Evolutionary conservation across 2,888 invertebrate genomes (phyloP), one percentile per base, ranked within the genome.

Genomic region (Abrostola triplasia): DNA sequence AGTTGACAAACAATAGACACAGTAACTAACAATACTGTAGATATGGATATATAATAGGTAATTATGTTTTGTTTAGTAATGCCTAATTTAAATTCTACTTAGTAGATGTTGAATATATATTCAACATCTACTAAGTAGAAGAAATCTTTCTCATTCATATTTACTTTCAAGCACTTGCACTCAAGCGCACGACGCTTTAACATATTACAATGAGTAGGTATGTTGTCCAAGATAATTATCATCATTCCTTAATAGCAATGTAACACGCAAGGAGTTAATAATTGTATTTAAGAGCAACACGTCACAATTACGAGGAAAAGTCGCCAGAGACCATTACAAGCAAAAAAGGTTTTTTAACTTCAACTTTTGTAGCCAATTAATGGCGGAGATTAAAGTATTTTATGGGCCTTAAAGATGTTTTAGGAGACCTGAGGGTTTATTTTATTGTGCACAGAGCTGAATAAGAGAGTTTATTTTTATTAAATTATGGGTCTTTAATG

Each of bases 301-400:
- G 86, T 87, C 86, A 89, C 82, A 86, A 86, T 86, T 42, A 83
- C 81, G 75, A 83, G 83, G 83, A 86, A 89, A 87, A 84, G 57
- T 63, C 65, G 70, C 68, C 65, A 65, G 66, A 64, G 67, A 66
- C 71, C 36, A 40, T 86, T 84, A 82, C 77, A 77, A 70, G 65
- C 68, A 69, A 76, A 80, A 72, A 59, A 62, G 40, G 75, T 77
- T 78, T 80, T 83, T 69, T 69, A 80, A 81, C 76, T 74, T 73
- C 60, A 67, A 73, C 63, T 67, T 69, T 63, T 24, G 70, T 58
- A 64, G 64, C 64, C 66, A 71, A 80, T 81, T 74, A 77, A 78
- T 79, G 68, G 70, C 57, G 38, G 47, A 80, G 76, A 83, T 81
- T 82, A 79, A 80, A 82, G 76, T 81, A 80, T 82, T 85, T 85